Base-by-base conservation (phyloP, 92 coral and sea anemone genomes). In the Muricea muricata region DNA sequence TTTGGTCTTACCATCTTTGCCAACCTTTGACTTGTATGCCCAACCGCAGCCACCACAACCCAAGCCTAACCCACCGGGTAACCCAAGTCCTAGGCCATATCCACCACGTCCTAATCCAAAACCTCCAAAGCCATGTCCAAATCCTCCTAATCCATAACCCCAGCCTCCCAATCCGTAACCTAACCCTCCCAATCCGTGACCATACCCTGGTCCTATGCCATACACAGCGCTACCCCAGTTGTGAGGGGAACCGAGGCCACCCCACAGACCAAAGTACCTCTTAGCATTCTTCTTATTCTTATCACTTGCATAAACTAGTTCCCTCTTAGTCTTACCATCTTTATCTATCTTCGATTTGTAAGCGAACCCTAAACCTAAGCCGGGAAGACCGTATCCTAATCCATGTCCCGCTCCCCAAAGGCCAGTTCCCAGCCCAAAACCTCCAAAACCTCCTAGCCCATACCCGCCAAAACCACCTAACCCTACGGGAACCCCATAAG, bases 1-100 rank as follows among this genome's bases (percentile, higher is more conserved):
- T 32, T 56, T 69, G 48, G 85, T 67, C 10, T 81, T 40, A 11
- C 80, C 81, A 75, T 68, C 85, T 41, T 86, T 86, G 77, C 79
- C 65, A 26, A 65, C 65, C 33, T 75, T 40, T 35, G 84, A 42
- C 18, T 47, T 74, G 30, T 74, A 74, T 1, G 80, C 80, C 61
- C 63, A 77, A 15, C 91, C 91, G 14, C 74, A 39, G 1, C 70
- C 84, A 54, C 92, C 92, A 37, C 78, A 84, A 1, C 91, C 91
- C 20, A 47, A 31, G 3, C 91, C 91, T 11, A 77, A 55, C 24
- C 54, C 52, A 34, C 32, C 14, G 26, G 6, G 17, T 4, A 29
- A n/a, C 3, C 78, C 48, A 24, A 29, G 13, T 2, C 56, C 56
- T 2, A 48, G 18, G 3, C 60, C 60, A 52, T 52, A 23, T 17